Percentiles rank a stretch among this genome's conserved stretches.
Evolutionary conservation across 2,888 invertebrate species (phyloP).

Genomic region (Kryphioiulus occultus): DNA sequence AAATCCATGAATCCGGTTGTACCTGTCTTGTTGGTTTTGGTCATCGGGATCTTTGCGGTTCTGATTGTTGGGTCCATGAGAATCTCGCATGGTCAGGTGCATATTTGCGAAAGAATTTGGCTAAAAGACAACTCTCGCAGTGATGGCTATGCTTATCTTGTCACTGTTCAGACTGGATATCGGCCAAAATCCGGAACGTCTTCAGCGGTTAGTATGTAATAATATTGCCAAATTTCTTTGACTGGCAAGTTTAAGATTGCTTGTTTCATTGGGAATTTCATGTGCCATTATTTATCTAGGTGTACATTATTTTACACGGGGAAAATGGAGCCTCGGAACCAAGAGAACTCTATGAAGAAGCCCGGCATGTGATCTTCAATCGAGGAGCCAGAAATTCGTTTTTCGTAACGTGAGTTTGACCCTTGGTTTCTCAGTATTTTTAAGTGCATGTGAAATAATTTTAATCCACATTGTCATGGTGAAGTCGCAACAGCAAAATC

Average conservation of each 20-base stretch:
- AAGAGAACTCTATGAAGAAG: slow-evolving; percentile 61
- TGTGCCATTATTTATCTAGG: slow-evolving; percentile 58
- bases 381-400: slow-evolving; percentile 62
- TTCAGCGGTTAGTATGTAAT: slow-evolving; percentile 60
- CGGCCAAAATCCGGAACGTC: slow-evolving; percentile 61
- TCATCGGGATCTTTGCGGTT: slow-evolving; percentile 55
- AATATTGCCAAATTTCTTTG: not conserved
- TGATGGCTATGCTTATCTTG: slow-evolving; percentile 61
- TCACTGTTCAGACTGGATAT: slow-evolving; percentile 62
- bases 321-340: slow-evolving; percentile 63
- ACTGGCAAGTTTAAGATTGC: not conserved
- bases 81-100: not conserved
- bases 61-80: not conserved
- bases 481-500: too few relatives aligned
- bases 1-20: slow-evolving; percentile 54
- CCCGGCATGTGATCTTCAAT: slow-evolving; percentile 60
- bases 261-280: not conserved
- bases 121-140: slow-evolving; percentile 60
- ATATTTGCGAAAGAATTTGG: not conserved
- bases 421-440: not conserved
- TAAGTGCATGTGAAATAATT: not conserved
- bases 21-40: slow-evolving; percentile 57
- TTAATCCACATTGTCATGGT: too few relatives aligned
- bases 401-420: slow-evolving; percentile 60
- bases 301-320: slow-evolving; percentile 63